Percentiles rank a stretch among this genome's conserved stretches.
Conservation (phyloP, 2,888 invertebrate genomes). For the Tolmerus cingulatus region DNA sequence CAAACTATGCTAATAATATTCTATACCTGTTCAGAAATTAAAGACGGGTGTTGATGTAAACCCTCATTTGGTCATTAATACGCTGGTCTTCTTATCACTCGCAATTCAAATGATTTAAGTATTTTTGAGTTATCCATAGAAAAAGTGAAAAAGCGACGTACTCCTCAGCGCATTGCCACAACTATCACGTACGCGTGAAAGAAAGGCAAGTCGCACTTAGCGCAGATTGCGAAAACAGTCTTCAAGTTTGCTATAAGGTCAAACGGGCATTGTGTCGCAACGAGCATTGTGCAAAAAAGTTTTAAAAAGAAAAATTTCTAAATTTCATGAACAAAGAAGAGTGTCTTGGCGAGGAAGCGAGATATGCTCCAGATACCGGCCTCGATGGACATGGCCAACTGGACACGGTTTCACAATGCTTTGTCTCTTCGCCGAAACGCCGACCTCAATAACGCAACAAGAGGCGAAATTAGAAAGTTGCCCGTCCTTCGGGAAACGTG, state of each 20-base stretch:
- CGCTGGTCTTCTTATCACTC: background rate
- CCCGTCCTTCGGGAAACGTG: background rate
- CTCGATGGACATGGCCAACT: constrained; percentile 11
- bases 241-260: constrained; percentile 3
- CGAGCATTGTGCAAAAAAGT: background rate
- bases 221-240: background rate
- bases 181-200: background rate
- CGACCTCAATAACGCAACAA: constrained; percentile 15
- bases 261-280: constrained; percentile 15
- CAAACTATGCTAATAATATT: background rate
- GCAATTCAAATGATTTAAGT: background rate
- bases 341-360: background rate
- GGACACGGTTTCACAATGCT: constrained; percentile 22
- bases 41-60: background rate
- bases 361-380: constrained; percentile 17
- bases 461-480: constrained; percentile 29
- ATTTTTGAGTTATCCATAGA: background rate
- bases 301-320: background rate
- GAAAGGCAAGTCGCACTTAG: background rate
- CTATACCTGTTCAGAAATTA: background rate
- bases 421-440: background rate
- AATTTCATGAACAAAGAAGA: constrained; percentile 4
- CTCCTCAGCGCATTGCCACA: background rate
- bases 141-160: background rate
- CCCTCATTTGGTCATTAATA: background rate